Percentiles rank a stretch among this genome's conserved stretches.
Conservation (phyloP, 2,113 vertebrate genomes). For the Dasypus novemcinctus region DNA sequence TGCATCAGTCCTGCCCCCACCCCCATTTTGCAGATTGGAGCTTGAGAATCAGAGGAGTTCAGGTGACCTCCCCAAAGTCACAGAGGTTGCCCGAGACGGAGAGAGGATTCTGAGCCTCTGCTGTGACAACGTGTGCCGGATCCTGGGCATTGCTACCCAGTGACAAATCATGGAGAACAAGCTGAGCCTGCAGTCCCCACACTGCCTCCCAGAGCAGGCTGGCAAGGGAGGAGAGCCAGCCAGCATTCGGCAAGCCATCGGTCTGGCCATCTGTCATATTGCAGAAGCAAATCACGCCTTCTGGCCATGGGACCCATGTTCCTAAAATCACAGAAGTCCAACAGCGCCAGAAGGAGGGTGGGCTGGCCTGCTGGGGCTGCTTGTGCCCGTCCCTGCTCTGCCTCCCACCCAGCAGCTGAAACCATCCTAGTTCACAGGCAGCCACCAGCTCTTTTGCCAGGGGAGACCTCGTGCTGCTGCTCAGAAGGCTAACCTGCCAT, state of each 20-base stretch:
- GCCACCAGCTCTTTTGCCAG: background rate
- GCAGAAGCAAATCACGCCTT: constrained; percentile 58
- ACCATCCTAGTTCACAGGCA: background rate
- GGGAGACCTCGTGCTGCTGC: background rate
- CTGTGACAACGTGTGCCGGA: background rate
- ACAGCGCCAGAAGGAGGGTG: background rate
- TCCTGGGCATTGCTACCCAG: background rate
- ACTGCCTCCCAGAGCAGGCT: background rate
- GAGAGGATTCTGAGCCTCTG: background rate
- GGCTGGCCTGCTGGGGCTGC: background rate
- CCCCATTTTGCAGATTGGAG: background rate
- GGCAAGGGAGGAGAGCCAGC: background rate
- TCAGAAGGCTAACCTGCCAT: background rate
- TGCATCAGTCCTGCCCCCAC: background rate
- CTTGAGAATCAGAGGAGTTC: background rate
- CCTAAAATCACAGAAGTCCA: background rate
- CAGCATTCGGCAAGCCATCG: background rate
- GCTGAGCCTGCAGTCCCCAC: background rate
- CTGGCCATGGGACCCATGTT: background rate
- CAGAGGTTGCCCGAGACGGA: background rate
- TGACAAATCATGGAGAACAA: background rate
- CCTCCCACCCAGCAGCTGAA: background rate
- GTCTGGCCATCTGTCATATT: constrained; percentile 63
- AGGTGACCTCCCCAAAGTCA: background rate
- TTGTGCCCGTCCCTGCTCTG: background rate